Base-by-base conservation (phyloP, 2,797 vertebrate genomes). In the Australoheros facetus region DNA sequence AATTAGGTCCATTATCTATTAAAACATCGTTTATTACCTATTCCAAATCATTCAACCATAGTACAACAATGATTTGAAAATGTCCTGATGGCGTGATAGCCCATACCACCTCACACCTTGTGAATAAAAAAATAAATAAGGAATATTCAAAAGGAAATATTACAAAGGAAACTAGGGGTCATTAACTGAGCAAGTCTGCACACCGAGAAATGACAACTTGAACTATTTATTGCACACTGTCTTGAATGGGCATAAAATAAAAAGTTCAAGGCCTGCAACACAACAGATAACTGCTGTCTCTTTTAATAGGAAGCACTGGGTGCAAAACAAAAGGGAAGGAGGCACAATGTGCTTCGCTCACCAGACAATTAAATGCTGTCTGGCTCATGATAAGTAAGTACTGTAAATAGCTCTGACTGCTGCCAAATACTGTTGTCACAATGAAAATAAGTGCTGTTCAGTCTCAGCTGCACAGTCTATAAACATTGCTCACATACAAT, bases 281-380 rank as follows among this genome's bases (percentile, higher is more conserved):
- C 23, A 77, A 70, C 2, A 34, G 45, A 71, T 56, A 71, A 73
- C 19, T 57, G n/a, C 16, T 4, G 56, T 37, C 62, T 59, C 34
- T 59, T 70, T 85, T 37, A 79, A 30, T 30, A 23, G 17, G 10
- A 70, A 42, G 79, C 39, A 69, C 42, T 66, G 62, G 5, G 62
- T 30, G 62, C 62, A 69, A 69, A 51, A n/a, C 73, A 48, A 82
- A 39, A 16, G 54, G 13, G 30, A 55, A 30, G 17, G 58, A 72
- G 60, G 62, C 14, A 75, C 73, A 75, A 75, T 55, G 73, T 1
- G 78, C 73, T 78, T 72, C 56, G 8, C 56, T 71, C 70, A 81
- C 59, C 80, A 59, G 70, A 79, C 64, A 71, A 54, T 83, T 83
- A 71, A 80, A 84, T 82, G 70, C 72, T 5, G 21, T 57, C 73